Conservation (phyloP, 1,140 invertebrate species). For the Cydia splendana region DNA sequence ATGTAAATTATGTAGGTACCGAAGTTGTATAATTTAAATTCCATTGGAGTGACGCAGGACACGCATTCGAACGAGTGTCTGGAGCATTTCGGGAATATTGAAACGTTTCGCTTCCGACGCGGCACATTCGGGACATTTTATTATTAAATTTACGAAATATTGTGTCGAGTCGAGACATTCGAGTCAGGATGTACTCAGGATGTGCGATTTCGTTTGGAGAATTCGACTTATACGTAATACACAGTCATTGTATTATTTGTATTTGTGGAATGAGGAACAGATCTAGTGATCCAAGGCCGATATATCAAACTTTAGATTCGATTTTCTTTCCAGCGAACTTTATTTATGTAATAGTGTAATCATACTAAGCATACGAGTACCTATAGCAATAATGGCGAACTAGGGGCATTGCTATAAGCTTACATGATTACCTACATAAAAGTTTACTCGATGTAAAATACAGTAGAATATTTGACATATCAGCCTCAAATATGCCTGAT, state of each 20-base stretch:
- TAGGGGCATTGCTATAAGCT: no score
- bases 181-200: background rate
- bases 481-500: no score
- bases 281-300: no score
- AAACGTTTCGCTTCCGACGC: slow-evolving; percentile 10
- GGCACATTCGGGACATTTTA: slow-evolving; percentile 9
- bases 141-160: slow-evolving; percentile 7
- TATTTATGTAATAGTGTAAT: no score
- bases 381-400: no score
- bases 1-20: slow-evolving; percentile 30
- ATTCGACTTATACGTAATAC: background rate
- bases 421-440: no score
- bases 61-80: slow-evolving; percentile 27
- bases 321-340: no score
- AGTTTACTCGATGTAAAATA: no score
- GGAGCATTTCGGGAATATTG: background rate
- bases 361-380: no score
- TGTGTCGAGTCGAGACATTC: background rate
- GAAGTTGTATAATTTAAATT: slow-evolving; percentile 43
- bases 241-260: background rate
- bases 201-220: background rate
- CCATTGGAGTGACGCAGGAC: slow-evolving; percentile 37
- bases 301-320: no score
- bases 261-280: background rate
- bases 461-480: no score